Evolutionary conservation across 1,140 invertebrate species (phyloP), one percentile per base, ranked within the genome.

Genomic region (Drosophila mauritiana): DNA sequence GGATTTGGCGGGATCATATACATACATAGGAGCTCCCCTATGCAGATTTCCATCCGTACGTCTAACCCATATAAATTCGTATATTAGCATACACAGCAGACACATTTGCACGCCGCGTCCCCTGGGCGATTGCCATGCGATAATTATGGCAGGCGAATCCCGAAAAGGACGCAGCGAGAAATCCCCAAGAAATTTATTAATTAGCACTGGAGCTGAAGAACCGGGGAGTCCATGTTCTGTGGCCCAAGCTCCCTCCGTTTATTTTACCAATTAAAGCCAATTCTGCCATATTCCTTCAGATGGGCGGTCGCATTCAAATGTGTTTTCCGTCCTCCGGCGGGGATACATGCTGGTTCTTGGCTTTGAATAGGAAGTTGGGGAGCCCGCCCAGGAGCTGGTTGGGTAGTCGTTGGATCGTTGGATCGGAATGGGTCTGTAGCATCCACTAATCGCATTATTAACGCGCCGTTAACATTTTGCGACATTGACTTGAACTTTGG

Each of bases 361-460:
- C 7, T 39, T n/a, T 20, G 20, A 25, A 37, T 17, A 5, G 31
- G 22, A 3, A 22, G 5, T n/a, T 25, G 7, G 40, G 31, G 17
- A 3, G 27, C n/a, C 49, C 15, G 27, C n/a, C 49, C 15, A 17
- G 22, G 5, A 1, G 31, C 10, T n/a, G 59, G 31, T 11, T 3
- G 43, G 17, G 36, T 37, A 37, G 36, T 12, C 12, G 36, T 12
- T 49, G 54, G 55, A 42, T 73, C 61, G 62, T 15, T 40, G 54
- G 68, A 39, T 56, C 31, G 55, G 73, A 57, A 69, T 64, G 57
- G 64, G 65, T 59, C 63, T 45, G 57, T 54, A 73, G 74, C 65
- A 80, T 80, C 57, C 73, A 80, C 81, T 84, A 84, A 84, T 84
- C 81, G 81, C 81, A 84, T 84, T 84, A 84, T 84, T 84, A 84